Conservation (phyloP, 2,797 vertebrate species). For the Mionectes olivaceus region DNA sequence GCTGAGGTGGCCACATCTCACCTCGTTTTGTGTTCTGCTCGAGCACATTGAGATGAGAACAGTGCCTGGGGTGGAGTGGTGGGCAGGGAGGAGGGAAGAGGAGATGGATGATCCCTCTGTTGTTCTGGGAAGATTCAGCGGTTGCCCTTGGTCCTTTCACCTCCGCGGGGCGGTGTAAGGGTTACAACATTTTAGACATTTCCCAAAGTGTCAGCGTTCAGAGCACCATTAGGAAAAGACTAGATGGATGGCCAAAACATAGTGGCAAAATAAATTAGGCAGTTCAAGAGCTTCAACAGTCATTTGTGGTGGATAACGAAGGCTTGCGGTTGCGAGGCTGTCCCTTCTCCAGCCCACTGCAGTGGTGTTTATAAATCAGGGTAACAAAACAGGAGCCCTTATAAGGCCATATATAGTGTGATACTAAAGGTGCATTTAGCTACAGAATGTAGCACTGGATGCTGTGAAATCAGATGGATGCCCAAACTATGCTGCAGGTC, state of each 20-base stretch:
- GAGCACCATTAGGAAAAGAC: slow-evolving; percentile 50
- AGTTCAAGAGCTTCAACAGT: slow-evolving; percentile 26
- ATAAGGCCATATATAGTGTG: neutral
- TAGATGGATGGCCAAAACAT: slow-evolving; percentile 59
- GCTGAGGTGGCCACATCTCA: neutral
- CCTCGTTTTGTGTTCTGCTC: neutral
- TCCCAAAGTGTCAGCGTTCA: slow-evolving; percentile 34
- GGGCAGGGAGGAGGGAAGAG: neutral
- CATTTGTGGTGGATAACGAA: slow-evolving; percentile 4
- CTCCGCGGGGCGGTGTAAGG: neutral
- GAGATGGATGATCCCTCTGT: slow-evolving; percentile 58
- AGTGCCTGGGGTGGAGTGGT: neutral
- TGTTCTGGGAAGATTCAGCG: slow-evolving; percentile 56
- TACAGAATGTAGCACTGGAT: neutral
- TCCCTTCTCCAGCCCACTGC: neutral
- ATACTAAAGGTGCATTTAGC: neutral
- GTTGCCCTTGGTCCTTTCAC: slow-evolving; percentile 62
- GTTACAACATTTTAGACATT: slow-evolving; percentile 53
- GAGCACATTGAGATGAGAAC: neutral
- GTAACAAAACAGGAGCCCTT: neutral
- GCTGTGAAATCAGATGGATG: neutral
- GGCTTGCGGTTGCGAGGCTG: neutral
- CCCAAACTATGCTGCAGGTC: neutral
- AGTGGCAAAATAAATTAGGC: slow-evolving; percentile 65
- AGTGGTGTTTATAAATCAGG: slow-evolving; percentile 42